Evolutionary conservation across 2,113 vertebrate genomes (phyloP).

Genomic region (Melanocharis versteri): DNA sequence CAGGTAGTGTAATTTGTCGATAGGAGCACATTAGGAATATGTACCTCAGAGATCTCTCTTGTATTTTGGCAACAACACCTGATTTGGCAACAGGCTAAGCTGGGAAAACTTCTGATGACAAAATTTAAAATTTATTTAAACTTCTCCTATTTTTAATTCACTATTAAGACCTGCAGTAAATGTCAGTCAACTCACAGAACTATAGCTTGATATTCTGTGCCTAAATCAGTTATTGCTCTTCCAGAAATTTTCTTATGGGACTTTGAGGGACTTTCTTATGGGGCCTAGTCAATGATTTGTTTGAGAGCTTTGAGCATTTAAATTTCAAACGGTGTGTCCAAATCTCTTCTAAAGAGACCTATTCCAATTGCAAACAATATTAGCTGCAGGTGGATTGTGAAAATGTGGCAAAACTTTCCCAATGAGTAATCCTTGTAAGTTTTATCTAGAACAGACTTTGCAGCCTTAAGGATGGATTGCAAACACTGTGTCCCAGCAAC

Average conservation of each 20-base stretch:
- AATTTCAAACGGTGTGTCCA: neutral
- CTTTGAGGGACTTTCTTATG: neutral
- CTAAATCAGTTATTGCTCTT: neutral
- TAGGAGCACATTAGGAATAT: neutral
- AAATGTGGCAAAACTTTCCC: neutral
- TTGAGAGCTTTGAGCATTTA: neutral
- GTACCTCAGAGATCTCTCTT: neutral
- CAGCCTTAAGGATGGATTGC: neutral
- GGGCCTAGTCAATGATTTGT: neutral
- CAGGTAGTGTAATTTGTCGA: neutral
- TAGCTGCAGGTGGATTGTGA: neutral
- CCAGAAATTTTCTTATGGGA: neutral
- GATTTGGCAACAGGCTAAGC: neutral
- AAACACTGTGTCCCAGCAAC: neutral
- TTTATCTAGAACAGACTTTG: neutral
- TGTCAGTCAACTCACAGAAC: neutral
- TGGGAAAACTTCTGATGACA: neutral
- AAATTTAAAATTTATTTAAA: neutral
- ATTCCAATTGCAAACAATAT: neutral
- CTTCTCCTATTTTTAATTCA: neutral
- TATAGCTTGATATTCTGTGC: neutral
- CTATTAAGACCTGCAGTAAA: neutral
- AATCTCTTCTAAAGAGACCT: neutral
- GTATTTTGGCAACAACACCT: neutral
- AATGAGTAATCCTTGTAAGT: neutral